These are phyloP conservation scores for Nycteola revayana DNA, from an alignment of 2,888 invertebrate species.

Conservation along the genomic window DNA sequence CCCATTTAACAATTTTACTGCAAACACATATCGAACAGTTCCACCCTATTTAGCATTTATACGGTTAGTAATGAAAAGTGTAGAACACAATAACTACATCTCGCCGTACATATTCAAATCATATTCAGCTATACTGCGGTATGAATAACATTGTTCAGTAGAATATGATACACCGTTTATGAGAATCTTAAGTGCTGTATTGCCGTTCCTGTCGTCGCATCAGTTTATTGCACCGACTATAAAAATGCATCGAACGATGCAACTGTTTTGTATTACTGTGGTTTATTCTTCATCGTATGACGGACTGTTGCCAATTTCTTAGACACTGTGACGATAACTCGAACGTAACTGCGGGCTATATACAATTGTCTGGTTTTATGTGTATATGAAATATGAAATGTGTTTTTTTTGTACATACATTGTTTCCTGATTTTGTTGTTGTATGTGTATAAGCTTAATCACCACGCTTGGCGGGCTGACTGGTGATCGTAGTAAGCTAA, in stretches of 20 bases:
- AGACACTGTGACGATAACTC: constrained; percentile 10
- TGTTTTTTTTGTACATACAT: too few species aligned
- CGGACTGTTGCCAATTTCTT: constrained; percentile 17
- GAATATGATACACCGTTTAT: constrained; percentile 73
- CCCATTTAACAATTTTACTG: too few species aligned
- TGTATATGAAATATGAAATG: too few species aligned
- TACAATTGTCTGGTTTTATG: neutral
- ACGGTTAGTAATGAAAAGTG: constrained; percentile 10
- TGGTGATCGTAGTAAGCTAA: too few species aligned
- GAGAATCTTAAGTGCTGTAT: constrained; percentile 66
- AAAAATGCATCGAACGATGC: constrained; percentile 75
- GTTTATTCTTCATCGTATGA: constrained; percentile 42
- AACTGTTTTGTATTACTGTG: constrained; percentile 45
- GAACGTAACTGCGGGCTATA: constrained; percentile 2
- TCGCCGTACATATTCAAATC: constrained; percentile 31
- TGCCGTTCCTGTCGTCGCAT: constrained; percentile 57
- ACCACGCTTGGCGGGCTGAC: too few species aligned
- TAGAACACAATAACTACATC: constrained; percentile 13
- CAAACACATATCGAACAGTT: too few species aligned
- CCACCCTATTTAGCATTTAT: too few species aligned
- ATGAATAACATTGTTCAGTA: constrained; percentile 62
- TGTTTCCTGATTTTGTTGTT: too few species aligned
- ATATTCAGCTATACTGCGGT: constrained; percentile 35
- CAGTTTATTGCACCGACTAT: constrained; percentile 64
- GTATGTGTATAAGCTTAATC: too few species aligned